Percentiles rank a stretch among this genome's conserved stretches.
These are phyloP conservation scores for Hyperopisus bebe DNA, from an alignment of 2,113 vertebrate genomes.

Conservation along the genomic window DNA sequence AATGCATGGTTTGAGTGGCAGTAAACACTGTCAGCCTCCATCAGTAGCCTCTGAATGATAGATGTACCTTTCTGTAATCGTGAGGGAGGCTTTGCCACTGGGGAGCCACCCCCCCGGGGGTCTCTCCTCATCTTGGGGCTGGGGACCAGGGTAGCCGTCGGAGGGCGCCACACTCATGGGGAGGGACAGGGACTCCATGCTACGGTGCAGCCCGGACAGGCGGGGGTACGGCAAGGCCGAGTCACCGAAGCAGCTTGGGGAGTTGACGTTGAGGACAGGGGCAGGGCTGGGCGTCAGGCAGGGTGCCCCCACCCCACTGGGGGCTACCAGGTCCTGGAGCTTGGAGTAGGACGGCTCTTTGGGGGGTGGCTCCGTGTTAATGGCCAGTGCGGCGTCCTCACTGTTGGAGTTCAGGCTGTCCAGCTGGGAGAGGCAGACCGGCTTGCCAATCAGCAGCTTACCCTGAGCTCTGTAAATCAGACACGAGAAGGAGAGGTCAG, in stretches of 20 bases:
- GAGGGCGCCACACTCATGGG: slow-evolving; percentile 82
- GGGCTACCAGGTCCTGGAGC: slow-evolving; percentile 64
- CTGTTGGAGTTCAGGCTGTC: slow-evolving; percentile 88
- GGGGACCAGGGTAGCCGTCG: slow-evolving; percentile 48
- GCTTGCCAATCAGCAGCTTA: slow-evolving; percentile 75
- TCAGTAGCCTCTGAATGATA: not conserved
- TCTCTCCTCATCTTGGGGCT: slow-evolving; percentile 43
- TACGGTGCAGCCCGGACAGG: slow-evolving; percentile 82
- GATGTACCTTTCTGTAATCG: slow-evolving; percentile 51
- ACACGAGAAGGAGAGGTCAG: not conserved
- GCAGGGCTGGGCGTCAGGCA: slow-evolving; percentile 86
- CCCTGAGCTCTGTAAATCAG: slow-evolving; percentile 59
- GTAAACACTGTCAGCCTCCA: not conserved
- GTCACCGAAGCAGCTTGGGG: slow-evolving; percentile 75
- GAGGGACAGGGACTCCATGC: slow-evolving; percentile 88
- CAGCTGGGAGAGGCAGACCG: slow-evolving; percentile 72
- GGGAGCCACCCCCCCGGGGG: slow-evolving; percentile 51
- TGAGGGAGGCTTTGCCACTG: slow-evolving; percentile 44
- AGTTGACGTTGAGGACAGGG: slow-evolving; percentile 89
- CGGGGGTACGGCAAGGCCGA: slow-evolving; percentile 81
- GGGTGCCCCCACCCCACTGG: slow-evolving; percentile 35
- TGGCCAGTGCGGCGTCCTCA: slow-evolving; percentile 62
- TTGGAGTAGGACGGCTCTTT: slow-evolving; percentile 67
- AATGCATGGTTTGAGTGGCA: not conserved
- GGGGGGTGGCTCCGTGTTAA: slow-evolving; percentile 54